Evolutionary conservation across 2,113 vertebrate species (phyloP).

Genomic region (Salminus brasiliensis): DNA sequence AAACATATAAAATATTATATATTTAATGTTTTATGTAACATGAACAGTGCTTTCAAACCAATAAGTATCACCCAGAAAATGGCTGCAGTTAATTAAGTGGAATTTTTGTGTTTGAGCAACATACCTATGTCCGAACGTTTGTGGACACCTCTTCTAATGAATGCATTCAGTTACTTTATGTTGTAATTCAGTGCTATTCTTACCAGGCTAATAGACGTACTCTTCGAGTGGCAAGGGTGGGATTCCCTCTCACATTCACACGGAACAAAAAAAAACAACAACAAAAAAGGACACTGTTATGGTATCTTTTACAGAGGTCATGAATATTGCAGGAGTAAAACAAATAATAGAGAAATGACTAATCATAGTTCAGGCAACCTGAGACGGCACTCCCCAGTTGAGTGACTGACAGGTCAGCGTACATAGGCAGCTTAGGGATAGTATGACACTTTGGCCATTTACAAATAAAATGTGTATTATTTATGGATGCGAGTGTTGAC

Average conservation of each 20-base stretch:
- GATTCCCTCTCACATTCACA: conserved; percentile 72
- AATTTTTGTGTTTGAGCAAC: no score
- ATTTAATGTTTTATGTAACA: no score
- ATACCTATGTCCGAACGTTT: not conserved
- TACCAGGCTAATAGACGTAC: conserved; percentile 58
- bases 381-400: conserved; percentile 60
- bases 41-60: no score
- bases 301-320: conserved; percentile 54
- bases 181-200: conserved; percentile 65
- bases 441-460: conserved; percentile 53
- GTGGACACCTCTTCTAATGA: no score
- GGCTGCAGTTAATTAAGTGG: no score
- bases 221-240: conserved; percentile 57
- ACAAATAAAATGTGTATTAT: conserved; percentile 53
- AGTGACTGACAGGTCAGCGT: conserved; percentile 63
- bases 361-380: conserved; percentile 70
- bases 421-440: conserved; percentile 55
- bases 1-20: no score
- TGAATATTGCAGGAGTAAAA: conserved; percentile 73
- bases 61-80: no score
- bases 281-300: conserved; percentile 59
- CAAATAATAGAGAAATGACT: conserved; percentile 75
- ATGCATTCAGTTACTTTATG: no score
- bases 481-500: conserved; percentile 49
- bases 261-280: conserved; percentile 41